phyloP scores from a whole-genome alignment of 2,113 vertebrate species.

The Amia ocellicauda region DNA sequence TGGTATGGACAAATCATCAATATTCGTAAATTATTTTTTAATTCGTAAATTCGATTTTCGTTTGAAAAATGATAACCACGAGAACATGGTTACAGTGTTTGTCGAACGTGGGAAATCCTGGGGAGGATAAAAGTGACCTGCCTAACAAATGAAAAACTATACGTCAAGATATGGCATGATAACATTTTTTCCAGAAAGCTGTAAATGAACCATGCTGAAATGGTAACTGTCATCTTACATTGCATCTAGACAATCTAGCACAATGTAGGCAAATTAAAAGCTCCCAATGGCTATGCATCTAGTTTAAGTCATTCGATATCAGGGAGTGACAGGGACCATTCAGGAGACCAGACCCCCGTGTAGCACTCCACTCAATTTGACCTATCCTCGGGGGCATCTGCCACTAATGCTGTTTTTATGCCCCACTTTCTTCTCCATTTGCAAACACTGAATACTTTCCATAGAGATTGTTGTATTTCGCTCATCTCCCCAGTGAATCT shows the following conservation, averaged over 20 bases:
- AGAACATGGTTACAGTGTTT: too few relatives aligned
- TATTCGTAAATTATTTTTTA: too few relatives aligned
- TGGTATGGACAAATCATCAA: too few relatives aligned
- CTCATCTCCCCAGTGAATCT: slow-evolving; percentile 41
- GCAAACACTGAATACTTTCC: slow-evolving; percentile 54
- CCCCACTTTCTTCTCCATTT: slow-evolving; percentile 66
- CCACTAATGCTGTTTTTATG: slow-evolving; percentile 62
- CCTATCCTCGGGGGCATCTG: slow-evolving; percentile 56
- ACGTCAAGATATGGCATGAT: neutral
- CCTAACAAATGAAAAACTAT: neutral
- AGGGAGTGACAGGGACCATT: slow-evolving; percentile 62
- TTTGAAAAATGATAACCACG: too few relatives aligned
- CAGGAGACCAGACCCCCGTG: slow-evolving; percentile 60
- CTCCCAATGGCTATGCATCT: slow-evolving; percentile 68
- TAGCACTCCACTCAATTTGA: slow-evolving; percentile 39
- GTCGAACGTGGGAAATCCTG: neutral
- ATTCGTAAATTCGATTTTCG: too few relatives aligned
- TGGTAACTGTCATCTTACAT: slow-evolving; percentile 64
- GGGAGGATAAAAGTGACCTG: neutral
- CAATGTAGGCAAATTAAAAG: slow-evolving; percentile 76
- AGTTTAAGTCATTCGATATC: slow-evolving; percentile 67
- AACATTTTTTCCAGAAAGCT: slow-evolving; percentile 36
- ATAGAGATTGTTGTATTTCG: slow-evolving; percentile 60
- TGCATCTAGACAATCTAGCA: slow-evolving; percentile 58
- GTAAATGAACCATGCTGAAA: slow-evolving; percentile 62